Base-by-base conservation (phyloP, 1,140 invertebrate genomes). In the Cyclina sinensis region DNA sequence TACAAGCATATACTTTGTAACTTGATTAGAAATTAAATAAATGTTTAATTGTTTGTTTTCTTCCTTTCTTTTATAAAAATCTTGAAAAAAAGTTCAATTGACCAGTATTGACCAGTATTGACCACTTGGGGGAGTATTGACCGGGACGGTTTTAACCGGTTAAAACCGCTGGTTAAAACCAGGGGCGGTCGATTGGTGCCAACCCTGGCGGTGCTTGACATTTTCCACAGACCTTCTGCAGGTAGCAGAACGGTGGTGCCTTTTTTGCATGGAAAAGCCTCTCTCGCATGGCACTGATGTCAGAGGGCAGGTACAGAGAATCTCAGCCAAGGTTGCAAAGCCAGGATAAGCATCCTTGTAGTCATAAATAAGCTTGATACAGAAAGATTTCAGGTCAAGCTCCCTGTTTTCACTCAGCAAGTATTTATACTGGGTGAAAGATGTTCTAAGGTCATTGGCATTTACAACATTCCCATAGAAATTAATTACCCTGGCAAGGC, bases 321-420 rank as follows among this genome's bases (percentile, higher is more conserved):
- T 46, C 39, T 37, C 35, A 18, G 57, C 57, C n/a, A 62, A 27
- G 7, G 27, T 24, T 21, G 14, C 16, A n/a, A 73, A 73, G n/a
- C 16, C 24, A 2, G 74, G 86, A 80, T 68, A 88, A 32, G 59
- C 51, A 27, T 88, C 86, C 7, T 21, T 2, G 46, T 73, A 24
- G 21, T n/a, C 46, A 73, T 4, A 4, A 48, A 68, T 3, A 27
- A 79, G 18, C 24, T 70, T 1, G 27, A 68, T 2, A 43, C 76
- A 88, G n/a, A 73, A 3, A 12, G 51, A 32, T 43, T 46, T 7
- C 21, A 62, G 62, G 21, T 32, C 32, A 9, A 62, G 11, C 14
- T 35, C 37, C 35, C 73, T 76, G 54, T 62, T 59, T 30, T 37
- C 85, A 37, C 62, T 59, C 35, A 79, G 35, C 9, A 79, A 59